Percentiles rank a stretch among this genome's conserved stretches.
Conservation (phyloP, 2,797 vertebrate genomes). For the Danio albolineatus region DNA sequence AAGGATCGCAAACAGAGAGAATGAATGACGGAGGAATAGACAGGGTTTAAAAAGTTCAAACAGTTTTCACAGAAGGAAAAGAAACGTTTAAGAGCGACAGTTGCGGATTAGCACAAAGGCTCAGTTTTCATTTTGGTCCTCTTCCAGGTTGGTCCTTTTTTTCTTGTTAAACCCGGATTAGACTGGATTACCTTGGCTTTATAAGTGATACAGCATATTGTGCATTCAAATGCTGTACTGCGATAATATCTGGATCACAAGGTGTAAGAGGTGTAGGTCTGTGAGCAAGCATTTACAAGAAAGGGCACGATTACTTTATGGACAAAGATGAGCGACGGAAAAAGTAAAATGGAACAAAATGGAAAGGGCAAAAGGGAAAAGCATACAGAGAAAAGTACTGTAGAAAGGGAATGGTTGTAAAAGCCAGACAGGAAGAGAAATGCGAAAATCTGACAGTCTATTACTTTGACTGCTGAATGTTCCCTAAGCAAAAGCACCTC, state of each 20-base stretch:
- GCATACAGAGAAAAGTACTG: not conserved
- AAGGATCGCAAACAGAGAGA: slow-evolving; percentile 16
- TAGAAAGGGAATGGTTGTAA: not conserved
- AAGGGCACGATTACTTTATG: slow-evolving; percentile 7
- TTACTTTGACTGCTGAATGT: slow-evolving; percentile 22
- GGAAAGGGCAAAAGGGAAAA: slow-evolving; percentile 10
- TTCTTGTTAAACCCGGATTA: slow-evolving; percentile 18
- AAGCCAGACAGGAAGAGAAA: slow-evolving; percentile 4
- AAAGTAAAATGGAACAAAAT: not conserved
- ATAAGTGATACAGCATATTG: not conserved
- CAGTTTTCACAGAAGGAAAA: slow-evolving; percentile 20
- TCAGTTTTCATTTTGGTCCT: slow-evolving; percentile 26
- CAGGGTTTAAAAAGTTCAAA: not conserved
- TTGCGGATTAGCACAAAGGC: slow-evolving; percentile 2
- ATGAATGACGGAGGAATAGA: not conserved
- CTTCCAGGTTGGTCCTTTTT: slow-evolving; percentile 7
- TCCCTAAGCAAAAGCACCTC: slow-evolving; percentile 13
- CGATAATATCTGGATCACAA: slow-evolving; percentile 14
- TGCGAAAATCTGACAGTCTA: slow-evolving; percentile 37
- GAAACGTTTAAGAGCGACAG: slow-evolving; percentile 22
- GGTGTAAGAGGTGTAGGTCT: slow-evolving; percentile 3
- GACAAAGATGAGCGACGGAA: slow-evolving; percentile 3
- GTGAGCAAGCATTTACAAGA: not conserved
- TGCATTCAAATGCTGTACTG: slow-evolving; percentile 19
- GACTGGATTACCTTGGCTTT: slow-evolving; percentile 19